phyloP scores from a whole-genome alignment of 64 coral and sea anemone genomes.

The Porites australiensis region DNA sequence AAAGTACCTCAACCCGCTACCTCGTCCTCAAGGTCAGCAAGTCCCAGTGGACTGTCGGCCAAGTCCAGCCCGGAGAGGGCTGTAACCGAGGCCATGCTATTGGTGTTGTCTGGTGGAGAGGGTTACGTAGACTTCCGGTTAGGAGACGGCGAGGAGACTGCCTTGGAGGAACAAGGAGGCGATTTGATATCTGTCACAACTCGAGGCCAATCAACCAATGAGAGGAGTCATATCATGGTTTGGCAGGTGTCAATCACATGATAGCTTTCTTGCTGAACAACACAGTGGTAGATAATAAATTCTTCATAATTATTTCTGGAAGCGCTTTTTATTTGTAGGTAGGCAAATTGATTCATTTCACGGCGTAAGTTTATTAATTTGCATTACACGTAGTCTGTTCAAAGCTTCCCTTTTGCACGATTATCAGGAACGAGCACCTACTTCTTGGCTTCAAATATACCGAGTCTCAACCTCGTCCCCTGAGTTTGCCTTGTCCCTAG shows the following conservation, averaged over 20 bases:
- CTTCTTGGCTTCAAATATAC: no score
- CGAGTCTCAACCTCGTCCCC: no score
- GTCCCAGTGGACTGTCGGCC: constrained; percentile 58
- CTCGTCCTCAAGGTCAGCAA: constrained; percentile 20
- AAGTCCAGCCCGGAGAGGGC: no score
- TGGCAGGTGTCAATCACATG: constrained; percentile 88
- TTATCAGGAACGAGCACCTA: no score
- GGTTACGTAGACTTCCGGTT: constrained; percentile 98
- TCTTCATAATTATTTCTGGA: not conserved
- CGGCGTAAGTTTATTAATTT: not conserved
- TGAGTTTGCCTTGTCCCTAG: no score
- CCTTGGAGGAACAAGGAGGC: constrained; percentile 79
- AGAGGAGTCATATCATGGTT: constrained; percentile 99
- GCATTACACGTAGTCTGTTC: not conserved
- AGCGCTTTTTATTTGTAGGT: constrained; percentile 22
- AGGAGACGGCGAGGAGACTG: constrained; percentile 94
- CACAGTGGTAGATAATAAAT: not conserved
- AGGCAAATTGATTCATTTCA: constrained; percentile 1
- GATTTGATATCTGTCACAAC: constrained; percentile 90
- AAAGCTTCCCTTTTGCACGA: no score
- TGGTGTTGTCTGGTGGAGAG: constrained; percentile 95
- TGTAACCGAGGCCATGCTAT: constrained; percentile 63
- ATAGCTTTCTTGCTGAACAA: not conserved
- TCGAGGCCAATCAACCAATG: constrained; percentile 92
- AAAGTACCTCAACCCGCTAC: constrained; percentile 37